Percentiles rank a stretch among this genome's conserved stretches.
Conservation (phyloP, 2,888 invertebrate genomes). For the Eupithecia pulchellata region DNA sequence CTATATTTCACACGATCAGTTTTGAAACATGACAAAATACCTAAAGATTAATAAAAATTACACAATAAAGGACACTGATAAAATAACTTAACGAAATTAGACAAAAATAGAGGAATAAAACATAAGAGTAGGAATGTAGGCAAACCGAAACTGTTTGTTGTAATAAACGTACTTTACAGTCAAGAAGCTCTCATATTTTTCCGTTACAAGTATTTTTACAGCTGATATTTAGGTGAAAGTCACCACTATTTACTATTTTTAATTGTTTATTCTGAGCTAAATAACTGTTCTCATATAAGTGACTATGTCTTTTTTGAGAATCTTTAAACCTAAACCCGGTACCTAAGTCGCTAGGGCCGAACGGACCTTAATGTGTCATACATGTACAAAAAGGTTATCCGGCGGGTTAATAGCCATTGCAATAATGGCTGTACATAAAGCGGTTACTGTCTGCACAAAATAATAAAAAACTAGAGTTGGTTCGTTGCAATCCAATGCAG, state of each 20-base stretch:
- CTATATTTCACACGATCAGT: too few relatives aligned
- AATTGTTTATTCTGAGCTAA: too few relatives aligned
- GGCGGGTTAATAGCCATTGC: not conserved
- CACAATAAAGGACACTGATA: not conserved
- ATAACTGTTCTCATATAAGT: too few relatives aligned
- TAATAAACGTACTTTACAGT: not conserved
- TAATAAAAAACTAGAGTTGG: conserved; percentile 22
- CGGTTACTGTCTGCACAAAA: conserved; percentile 9
- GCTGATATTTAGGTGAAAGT: not conserved
- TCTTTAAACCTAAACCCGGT: too few relatives aligned
- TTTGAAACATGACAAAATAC: too few relatives aligned
- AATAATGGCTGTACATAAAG: conserved; percentile 5
- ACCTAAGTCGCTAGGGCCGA: not conserved
- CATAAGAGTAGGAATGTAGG: not conserved
- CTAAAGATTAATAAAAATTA: too few relatives aligned
- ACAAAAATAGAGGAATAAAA: too few relatives aligned
- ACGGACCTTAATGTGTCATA: not conserved
- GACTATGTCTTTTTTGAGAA: too few relatives aligned
- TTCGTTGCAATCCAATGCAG: conserved; percentile 35
- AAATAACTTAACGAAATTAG: not conserved
- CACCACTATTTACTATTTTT: too few relatives aligned
- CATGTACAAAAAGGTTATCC: not conserved
- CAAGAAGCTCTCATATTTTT: not conserved
- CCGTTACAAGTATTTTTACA: not conserved
- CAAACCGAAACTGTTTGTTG: not conserved